Conservation (phyloP, 2,888 invertebrate species). For the Dyspetes luteomarginatus region DNA sequence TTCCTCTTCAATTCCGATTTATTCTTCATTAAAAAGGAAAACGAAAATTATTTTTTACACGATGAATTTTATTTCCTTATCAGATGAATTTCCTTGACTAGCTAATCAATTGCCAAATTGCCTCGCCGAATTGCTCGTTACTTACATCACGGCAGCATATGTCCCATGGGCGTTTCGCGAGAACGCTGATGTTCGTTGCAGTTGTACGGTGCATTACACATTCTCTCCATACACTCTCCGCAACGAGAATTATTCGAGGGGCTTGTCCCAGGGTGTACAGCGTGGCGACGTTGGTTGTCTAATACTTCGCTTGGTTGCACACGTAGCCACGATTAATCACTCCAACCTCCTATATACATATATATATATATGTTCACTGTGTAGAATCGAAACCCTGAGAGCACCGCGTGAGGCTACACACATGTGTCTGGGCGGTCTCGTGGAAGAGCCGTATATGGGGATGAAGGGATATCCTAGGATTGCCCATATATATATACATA, state of each 20-base stretch:
- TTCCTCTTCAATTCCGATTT: too few species aligned
- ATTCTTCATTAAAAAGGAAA: not conserved
- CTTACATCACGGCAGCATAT: constrained; percentile 58
- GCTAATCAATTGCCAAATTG: constrained; percentile 52
- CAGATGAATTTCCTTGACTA: not conserved
- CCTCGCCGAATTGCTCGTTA: constrained; percentile 18
- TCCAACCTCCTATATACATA: constrained; percentile 37
- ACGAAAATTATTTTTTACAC: not conserved
- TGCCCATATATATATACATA: too few species aligned
- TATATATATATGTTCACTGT: constrained; percentile 17
- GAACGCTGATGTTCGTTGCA: constrained; percentile 31
- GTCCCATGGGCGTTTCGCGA: constrained; percentile 57
- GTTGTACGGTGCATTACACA: constrained; percentile 55
- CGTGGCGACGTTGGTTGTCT: constrained; percentile 55
- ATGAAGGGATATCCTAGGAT: constrained; percentile 38
- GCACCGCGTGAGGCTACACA: constrained; percentile 57
- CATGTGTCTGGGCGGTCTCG: constrained; percentile 55
- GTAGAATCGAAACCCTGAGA: constrained; percentile 61
- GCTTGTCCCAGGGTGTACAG: constrained; percentile 37
- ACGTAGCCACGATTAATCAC: constrained; percentile 64
- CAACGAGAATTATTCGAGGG: constrained; percentile 59
- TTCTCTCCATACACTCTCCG: constrained; percentile 44
- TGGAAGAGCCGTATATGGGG: constrained; percentile 32
- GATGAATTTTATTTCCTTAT: not conserved
- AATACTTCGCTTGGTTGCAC: constrained; percentile 63